A percentile compares a stretch with the other conserved stretches of the same genome.
Evolutionary conservation across 2,888 invertebrate species (phyloP).

Genomic region (Andrena praecox): DNA sequence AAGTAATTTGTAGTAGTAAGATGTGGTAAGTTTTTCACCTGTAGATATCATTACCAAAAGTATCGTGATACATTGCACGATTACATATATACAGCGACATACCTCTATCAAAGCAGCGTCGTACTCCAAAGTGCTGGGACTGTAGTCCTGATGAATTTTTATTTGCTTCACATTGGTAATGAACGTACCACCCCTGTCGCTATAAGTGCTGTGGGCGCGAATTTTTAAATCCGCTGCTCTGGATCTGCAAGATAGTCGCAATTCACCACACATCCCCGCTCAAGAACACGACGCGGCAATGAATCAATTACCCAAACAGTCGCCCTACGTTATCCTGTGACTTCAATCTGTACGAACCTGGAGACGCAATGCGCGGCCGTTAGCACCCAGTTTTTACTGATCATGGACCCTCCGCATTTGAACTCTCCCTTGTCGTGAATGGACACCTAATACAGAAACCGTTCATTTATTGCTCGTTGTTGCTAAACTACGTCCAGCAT

Average conservation of each 20-base stretch:
- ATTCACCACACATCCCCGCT: neutral
- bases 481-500: neutral
- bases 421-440: conserved; percentile 59
- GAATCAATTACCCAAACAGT: conserved; percentile 25
- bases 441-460: conserved; percentile 56
- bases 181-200: conserved; percentile 56
- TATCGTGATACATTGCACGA: neutral
- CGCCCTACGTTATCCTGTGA: neutral
- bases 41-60: neutral
- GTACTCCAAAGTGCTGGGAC: conserved; percentile 82
- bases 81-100: neutral
- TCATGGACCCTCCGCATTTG: conserved; percentile 80
- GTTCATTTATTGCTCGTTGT: conserved; percentile 13
- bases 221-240: conserved; percentile 39
- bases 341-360: conserved; percentile 31
- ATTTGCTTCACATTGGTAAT: conserved; percentile 73
- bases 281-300: conserved; percentile 6
- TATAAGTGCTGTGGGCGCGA: conserved; percentile 73
- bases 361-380: conserved; percentile 82
- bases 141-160: conserved; percentile 81
- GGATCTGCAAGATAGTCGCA: conserved; percentile 8
- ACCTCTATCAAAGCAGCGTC: conserved; percentile 85
- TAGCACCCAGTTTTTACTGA: conserved; percentile 77
- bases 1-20: no score
- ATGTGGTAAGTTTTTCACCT: neutral